Conservation (phyloP, 2,797 vertebrate genomes). For the Myiothlypis chrysogaster region DNA sequence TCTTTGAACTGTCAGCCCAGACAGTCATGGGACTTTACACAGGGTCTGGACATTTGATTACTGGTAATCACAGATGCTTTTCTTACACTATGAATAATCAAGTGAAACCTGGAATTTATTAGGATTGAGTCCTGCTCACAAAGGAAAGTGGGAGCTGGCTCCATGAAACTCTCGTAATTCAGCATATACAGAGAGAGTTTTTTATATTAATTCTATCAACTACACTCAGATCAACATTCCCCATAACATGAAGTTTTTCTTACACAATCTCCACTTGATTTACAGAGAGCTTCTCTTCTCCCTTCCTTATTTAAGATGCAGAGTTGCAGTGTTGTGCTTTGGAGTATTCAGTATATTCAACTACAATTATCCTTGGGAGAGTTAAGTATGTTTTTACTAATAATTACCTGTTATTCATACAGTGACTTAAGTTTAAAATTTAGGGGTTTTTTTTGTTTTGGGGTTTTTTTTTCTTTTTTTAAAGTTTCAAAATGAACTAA, state of each 20-base stretch:
- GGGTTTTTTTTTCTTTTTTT: not conserved
- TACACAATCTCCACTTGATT: not conserved
- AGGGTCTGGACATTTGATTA: not conserved
- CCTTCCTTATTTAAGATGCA: not conserved
- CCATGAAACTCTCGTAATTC: not conserved
- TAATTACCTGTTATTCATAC: not conserved
- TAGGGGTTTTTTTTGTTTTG: fast-evolving
- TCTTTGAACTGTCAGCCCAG: not conserved
- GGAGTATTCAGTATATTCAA: not conserved
- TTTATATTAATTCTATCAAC: not conserved
- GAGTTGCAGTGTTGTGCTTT: not conserved
- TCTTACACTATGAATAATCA: not conserved
- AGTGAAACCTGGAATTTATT: not conserved
- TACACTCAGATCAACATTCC: not conserved
- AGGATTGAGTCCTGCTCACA: not conserved
- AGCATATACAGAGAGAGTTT: not conserved
- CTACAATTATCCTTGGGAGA: not conserved
- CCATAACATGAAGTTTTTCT: not conserved
- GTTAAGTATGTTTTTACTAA: not conserved
- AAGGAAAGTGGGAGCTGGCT: not conserved
- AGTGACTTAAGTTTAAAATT: not conserved
- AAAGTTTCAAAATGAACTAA: not conserved
- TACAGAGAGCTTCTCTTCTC: not conserved
- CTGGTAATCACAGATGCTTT: not conserved
- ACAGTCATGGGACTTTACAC: not conserved